Base-by-base conservation (phyloP, 2,113 vertebrate species). In the Scomber japonicus region DNA sequence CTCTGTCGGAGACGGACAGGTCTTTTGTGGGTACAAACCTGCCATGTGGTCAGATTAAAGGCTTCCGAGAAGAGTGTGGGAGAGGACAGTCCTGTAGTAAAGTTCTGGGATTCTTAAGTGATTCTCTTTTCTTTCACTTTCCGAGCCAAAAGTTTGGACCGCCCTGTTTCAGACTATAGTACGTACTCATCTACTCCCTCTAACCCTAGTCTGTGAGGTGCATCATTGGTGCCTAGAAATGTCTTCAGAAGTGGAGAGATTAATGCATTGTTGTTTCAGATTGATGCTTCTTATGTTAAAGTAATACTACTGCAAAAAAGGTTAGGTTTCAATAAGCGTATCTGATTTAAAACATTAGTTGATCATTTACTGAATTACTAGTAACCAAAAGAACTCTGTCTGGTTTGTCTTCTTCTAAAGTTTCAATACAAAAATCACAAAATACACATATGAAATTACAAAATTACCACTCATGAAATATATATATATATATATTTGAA, bases 31-130 rank as follows among this genome's bases (percentile, higher is more conserved):
- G 68, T 66, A 54, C 48, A 24, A 55, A 73, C 16, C 71, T 74
- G 78, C 72, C 88, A 82, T 85, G 86, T 78, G 87, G 80, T 84
- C 82, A 82, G 90, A 92, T 92, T 86, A 90, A 84, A 63, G 64
- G n/a, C 60, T 50, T 50, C 50, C 71, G 46, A 62, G 78, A 71
- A 12, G 17, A 73, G 46, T 79, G 87, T 89, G 89, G 81, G 87
- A 80, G 75, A 88, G 71, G 71, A 78, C 55, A 19, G 27, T 65
- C 50, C 50, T 59, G 50, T 4, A 30, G 54, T 10, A 19, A 53
- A 80, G 50, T 83, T 67, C 19, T 5, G 15, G 57, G 40, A 65
- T 55, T 65, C 56, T 19, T n/a, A 4, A 11, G 49, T 27, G 74
- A 77, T 61, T 53, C 27, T 40, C 46, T 5, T 40, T 82, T 46